A percentile compares a stretch with the other conserved stretches of the same genome.
phyloP scores from a whole-genome alignment of 2,113 vertebrate species.

The Eptesicus fuscus region DNA sequence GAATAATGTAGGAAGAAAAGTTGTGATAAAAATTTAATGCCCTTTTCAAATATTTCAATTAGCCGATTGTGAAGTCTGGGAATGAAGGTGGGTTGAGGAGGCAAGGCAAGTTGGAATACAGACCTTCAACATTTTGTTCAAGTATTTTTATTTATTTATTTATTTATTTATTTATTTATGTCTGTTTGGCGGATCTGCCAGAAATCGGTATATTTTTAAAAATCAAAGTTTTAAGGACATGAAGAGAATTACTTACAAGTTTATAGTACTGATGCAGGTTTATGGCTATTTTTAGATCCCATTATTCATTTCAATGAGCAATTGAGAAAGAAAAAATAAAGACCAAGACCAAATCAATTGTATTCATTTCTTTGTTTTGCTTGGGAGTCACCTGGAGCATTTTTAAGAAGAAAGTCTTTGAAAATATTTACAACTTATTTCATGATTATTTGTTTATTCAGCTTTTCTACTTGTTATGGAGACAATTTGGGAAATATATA shows the following conservation, averaged over 20 bases:
- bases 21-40: not conserved
- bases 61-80: not conserved
- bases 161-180: not conserved
- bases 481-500: not conserved
- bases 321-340: not conserved
- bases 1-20: not conserved
- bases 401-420: conserved; percentile 31
- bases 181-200: not conserved
- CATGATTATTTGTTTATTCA: conserved; percentile 37
- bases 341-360: not conserved
- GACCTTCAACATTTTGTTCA: not conserved
- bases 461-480: not conserved
- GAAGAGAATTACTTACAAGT: not conserved
- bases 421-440: conserved; percentile 8
- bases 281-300: not conserved
- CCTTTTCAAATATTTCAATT: not conserved
- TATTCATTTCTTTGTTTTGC: not conserved
- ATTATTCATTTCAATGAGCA: conserved; percentile 23
- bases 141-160: too few species aligned
- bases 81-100: not conserved
- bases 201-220: not conserved
- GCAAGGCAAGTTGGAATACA: not conserved
- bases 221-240: not conserved
- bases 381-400: not conserved
- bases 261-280: not conserved